A percentile compares a stretch with the other conserved stretches of the same genome.
phyloP scores from a whole-genome alignment of 92 coral and sea anemone species.

The Palythoa caribaeorum region DNA sequence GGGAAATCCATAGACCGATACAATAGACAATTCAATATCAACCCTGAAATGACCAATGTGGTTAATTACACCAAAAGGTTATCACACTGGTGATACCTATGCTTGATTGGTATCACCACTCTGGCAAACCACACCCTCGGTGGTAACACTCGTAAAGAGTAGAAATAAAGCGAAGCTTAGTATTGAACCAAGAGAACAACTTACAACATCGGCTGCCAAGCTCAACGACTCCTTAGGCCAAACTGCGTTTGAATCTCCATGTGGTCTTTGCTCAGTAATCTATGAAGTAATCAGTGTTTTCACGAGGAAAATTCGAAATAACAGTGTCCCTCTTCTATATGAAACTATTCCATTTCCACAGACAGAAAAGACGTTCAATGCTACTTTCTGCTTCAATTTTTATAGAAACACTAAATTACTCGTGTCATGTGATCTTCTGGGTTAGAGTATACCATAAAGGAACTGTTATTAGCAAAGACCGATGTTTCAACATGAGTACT shows the following conservation, averaged over 20 bases:
- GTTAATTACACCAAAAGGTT: too few relatives aligned
- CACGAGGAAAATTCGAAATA: not conserved
- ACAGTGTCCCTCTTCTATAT: not conserved
- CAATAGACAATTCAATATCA: too few relatives aligned
- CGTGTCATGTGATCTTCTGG: too few relatives aligned
- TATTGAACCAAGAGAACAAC: not conserved
- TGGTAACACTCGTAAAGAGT: not conserved
- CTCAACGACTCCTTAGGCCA: conserved; percentile 13
- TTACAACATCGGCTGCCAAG: conserved; percentile 29
- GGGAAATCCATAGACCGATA: too few relatives aligned
- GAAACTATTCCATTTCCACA: not conserved
- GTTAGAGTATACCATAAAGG: too few relatives aligned
- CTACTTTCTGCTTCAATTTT: not conserved
- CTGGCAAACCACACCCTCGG: not conserved
- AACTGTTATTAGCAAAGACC: too few relatives aligned
- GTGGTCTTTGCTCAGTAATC: conserved; percentile 26
- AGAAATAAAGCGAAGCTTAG: not conserved
- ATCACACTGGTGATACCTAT: not conserved
- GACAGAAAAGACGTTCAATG: not conserved
- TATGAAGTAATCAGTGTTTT: conserved; percentile 28
- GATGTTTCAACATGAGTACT: too few relatives aligned
- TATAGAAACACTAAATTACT: not conserved
- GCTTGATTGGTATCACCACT: not conserved
- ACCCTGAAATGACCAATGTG: too few relatives aligned
- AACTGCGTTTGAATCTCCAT: conserved; percentile 27